Base-by-base conservation (phyloP, 1,140 invertebrate species). In the Drepana arcuata region DNA sequence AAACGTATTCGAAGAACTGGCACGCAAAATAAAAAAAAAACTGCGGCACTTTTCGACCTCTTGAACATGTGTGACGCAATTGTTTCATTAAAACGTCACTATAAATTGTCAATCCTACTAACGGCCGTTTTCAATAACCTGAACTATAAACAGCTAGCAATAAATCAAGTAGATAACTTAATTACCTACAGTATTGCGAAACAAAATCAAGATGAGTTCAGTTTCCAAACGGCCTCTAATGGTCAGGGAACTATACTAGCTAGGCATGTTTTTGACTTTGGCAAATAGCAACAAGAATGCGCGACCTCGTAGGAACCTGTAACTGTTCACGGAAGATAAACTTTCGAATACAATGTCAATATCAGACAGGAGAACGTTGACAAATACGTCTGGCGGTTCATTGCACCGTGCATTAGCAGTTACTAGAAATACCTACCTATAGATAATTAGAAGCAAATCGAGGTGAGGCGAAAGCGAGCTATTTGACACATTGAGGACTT, bases 281-380 rank as follows among this genome's bases (percentile, higher is more conserved):
- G 34, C 32, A 57, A 63, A 60, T 42, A 61, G 48, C 49, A 41
- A 48, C 53, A 62, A 61, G 52, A 48, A 48, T 54, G 51, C 35
- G 41, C 41, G 59, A 48, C 59, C 66, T 69, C 60, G 54, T 23
- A 41, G 15, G 12, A 46, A 63, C 59, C 52, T 46, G 55, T 60
- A 61, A 59, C 45, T 45, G 37, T 65, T 52, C 52, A 51, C 60
- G 62, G 60, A 68, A 68, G 60, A 65, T 63, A 53, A 34, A 71
- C 73, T 74, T 74, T 74, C 73, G 46, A 74, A 67, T 61, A 58
- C 59, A 70, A 68, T 66, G 62, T 68, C 68, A 78, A 73, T 69
- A 71, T 49, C 55, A 52, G 26, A 33, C 28, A 33, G 23, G 41
- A 26, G 27, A 42, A 14, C 30, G 49, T 29, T 40, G 16, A 47